These are phyloP conservation scores for Oriolus oriolus DNA, from an alignment of 2,113 vertebrate genomes.

Conservation along the genomic window DNA sequence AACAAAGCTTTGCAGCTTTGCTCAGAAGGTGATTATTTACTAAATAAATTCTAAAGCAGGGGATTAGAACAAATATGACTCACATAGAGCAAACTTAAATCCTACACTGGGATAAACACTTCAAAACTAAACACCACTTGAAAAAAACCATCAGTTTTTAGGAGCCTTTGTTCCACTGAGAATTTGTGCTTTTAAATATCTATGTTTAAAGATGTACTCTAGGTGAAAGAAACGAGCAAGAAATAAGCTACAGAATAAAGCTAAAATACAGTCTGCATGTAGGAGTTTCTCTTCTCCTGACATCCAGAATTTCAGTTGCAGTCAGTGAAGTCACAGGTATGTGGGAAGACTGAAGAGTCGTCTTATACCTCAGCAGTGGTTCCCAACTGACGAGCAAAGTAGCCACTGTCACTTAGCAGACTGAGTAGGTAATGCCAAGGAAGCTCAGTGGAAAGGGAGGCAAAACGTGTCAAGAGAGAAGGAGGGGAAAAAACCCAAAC, in stretches of 20 bases:
- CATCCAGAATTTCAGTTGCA: not conserved
- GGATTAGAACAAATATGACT: slow-evolving; percentile 14
- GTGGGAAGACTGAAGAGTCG: slow-evolving; percentile 25
- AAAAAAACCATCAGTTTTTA: not conserved
- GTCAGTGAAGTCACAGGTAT: slow-evolving; percentile 6
- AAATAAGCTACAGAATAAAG: not conserved
- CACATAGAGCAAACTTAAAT: not conserved
- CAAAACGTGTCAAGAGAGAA: not conserved
- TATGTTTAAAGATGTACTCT: not conserved
- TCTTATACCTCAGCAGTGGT: not conserved
- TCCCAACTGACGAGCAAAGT: not conserved
- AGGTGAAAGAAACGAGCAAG: not conserved
- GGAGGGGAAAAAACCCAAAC: not conserved
- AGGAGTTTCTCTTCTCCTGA: slow-evolving; percentile 36
- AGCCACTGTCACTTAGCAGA: not conserved
- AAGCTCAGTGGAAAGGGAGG: not conserved
- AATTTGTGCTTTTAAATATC: not conserved
- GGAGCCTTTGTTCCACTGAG: not conserved
- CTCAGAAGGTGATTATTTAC: not conserved
- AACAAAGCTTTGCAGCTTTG: not conserved
- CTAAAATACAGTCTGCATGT: not conserved
- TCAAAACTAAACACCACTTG: not conserved
- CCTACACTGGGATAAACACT: not conserved
- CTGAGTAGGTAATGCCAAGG: not conserved
- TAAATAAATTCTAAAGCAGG: not conserved